Base-by-base conservation (phyloP, 2,113 vertebrate species). In the Hemicordylus capensis region DNA sequence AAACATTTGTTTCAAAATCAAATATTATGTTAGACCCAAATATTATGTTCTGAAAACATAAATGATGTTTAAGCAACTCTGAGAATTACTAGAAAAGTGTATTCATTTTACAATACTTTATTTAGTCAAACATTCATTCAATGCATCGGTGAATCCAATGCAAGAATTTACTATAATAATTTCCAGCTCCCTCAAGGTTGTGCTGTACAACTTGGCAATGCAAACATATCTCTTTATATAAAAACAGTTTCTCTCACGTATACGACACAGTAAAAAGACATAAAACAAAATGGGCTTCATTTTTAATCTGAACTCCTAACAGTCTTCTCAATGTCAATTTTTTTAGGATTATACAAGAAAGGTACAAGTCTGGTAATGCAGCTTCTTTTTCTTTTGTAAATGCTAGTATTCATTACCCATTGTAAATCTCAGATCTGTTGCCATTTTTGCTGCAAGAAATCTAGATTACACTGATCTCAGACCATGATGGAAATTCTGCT, bases 101-200 rank as follows among this genome's bases (percentile, higher is more conserved):
- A 74, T 61, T 46, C 42, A 48, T 61, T 46, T 42, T 34, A 8
- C 4, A 84, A 31, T 66, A 83, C 10, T 6, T 26, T 37, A 70
- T 42, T 73, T 70, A 58, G 54, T 31, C 69, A 73, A 83, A 82
- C 15, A 80, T 4, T 2, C 87, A 61, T 19, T 1, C 85, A 54
- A 1, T 58, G 3, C 81, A 84, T 74, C 0, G 7, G 63, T 37
- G 75, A 9, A 37, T 34, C 51, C 37, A 78, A 20, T 46, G 28
- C 37, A 80, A 80, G 28, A 31, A 20, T 74, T 69, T 39, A 37
- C 69, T 66, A 81, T 66, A 79, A 1, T 14, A 22, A 56, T 48
- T 85, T 58, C 70, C 28, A 46, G 4, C 46, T 78, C 70, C n/a
- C 37, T 85, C 76, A 88, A 81, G 48, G 48, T 15, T 81, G 10